Evolutionary conservation across 2,113 vertebrate genomes (phyloP), one percentile per base, ranked within the genome.

Genomic region (Nothocercus julius): DNA sequence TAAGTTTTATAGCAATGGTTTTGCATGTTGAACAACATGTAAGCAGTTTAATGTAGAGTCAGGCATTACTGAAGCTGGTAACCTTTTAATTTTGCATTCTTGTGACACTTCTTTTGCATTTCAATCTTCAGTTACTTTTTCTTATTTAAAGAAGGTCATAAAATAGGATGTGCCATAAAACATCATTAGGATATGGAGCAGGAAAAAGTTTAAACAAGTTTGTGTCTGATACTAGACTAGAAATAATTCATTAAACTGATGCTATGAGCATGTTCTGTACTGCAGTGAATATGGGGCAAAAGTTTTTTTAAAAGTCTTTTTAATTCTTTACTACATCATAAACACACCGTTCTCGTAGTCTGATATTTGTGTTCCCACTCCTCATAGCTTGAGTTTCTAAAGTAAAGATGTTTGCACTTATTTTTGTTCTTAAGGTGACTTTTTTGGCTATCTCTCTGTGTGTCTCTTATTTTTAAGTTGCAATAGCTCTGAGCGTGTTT

Each of bases 381-480:
- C 82, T 97, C 91, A 82, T 95, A 96, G 93, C 89, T 96, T 97
- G 95, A 89, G 92, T 96, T 95, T 97, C 80, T 92, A 92, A 94
- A 96, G 96, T 97, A 95, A 97, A 95, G 56, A 97, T 72, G 82
- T 96, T 97, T 97, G 97, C 97, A 97, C 97, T 97, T 97, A 97
- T 93, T 97, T 97, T 97, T 97, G 92, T 97, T 95, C 86, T 94
- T 93, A 96, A 96, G 80, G 85, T 95, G 89, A 95, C 89, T 93
- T 93, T 92, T 94, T 93, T 86, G 7, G 53, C 86, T 93, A 15
- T 95, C 63, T 91, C 62, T 92, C 51, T 89, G 77, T 89, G 87
- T 38, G 61, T 92, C 24, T 91, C 34, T 96, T 45, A 79, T 86
- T 96, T 89, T 93, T 83, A 77, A 83, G 94, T 95, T 96, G 96